Percentiles rank a stretch among this genome's conserved stretches.
Conservation (phyloP, 2,888 invertebrate species). For the Caenorhabditis drosophilae region DNA sequence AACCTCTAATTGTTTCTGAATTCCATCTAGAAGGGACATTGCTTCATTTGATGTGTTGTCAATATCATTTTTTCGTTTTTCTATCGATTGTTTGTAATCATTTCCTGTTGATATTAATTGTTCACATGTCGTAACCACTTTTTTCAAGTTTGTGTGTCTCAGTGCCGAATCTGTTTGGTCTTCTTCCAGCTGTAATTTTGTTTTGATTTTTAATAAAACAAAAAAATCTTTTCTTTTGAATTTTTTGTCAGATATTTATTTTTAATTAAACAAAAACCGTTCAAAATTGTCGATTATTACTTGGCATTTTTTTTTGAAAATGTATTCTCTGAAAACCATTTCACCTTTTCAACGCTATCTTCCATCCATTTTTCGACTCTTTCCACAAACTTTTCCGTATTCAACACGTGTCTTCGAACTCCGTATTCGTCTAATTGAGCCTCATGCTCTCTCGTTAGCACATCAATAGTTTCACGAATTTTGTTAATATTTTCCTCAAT, state of each 20-base stretch:
- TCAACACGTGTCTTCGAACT: constrained; percentile 1
- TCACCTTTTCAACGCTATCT: constrained; percentile 8
- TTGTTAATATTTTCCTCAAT: background rate
- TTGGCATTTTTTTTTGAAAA: too few relatives aligned
- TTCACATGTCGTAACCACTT: constrained; percentile 2
- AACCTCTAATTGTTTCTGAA: constrained; percentile 7
- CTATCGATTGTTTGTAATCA: constrained; percentile 7
- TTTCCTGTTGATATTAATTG: constrained; percentile 10
- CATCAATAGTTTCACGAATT: constrained; percentile 6
- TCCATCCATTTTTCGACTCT: constrained; percentile 22
- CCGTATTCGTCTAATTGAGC: constrained; percentile 3
- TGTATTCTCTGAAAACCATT: too few relatives aligned
- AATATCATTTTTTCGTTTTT: constrained; percentile 1
- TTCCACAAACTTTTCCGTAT: constrained; percentile 18
- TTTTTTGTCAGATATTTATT: background rate
- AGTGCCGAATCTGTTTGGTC: constrained; percentile 14
- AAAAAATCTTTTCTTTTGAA: background rate
- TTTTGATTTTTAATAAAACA: background rate
- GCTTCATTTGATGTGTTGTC: background rate
- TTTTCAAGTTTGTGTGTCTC: constrained; percentile 1
- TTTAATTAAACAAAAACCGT: background rate
- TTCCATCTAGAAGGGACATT: constrained; percentile 9
- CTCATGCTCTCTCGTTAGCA: background rate
- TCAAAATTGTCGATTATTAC: too few relatives aligned
- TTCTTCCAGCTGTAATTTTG: constrained; percentile 3